Evolutionary conservation across 2,888 invertebrate genomes (phyloP), one percentile per base, ranked within the genome.

Genomic region (Synergus japonicus): DNA sequence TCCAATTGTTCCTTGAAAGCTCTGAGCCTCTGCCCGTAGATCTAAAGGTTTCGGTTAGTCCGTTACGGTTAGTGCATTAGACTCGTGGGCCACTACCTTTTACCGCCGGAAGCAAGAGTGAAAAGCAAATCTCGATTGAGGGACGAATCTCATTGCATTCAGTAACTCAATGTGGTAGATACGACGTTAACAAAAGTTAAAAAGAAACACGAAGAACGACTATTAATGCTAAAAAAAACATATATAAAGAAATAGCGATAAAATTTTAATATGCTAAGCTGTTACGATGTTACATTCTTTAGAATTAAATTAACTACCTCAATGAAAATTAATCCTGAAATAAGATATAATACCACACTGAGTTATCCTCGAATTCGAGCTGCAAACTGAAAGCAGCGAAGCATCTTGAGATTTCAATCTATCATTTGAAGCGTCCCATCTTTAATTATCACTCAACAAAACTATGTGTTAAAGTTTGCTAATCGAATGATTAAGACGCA

Each of bases 1-100:
- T 96, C 96, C 92, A 98, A 95, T 85, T 98, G 94, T 93, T 97
- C 97, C 84, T 95, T 94, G 94, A 96, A 98, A 85, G 96, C 95
- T 93, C 96, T 96, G 92, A 97, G 95, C 90, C 96, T 95, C 91
- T 96, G 95, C 92, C 97, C 96, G 94, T 97, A 97, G 92, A 96
- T 97, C 97, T 97, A 95, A 87, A 92, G 93, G 93, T 91, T 93
- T 92, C 93, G 93, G 94, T 95, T 94, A 94, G 93, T 93, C 89
- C 89, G 93, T 93, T 94, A 94, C 92, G 92, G 92, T 90, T 92
- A 92, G 92, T 93, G 83, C 81, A 89, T 93, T 93, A 92, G 91
- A 89, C 84, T 82, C 81, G 46, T 29, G 63, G 82, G 84, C 85
- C 83, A 85, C 84, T 89, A 89, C 87, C 88, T 87, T 87, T 73